Evolutionary conservation across 2,797 vertebrate genomes (phyloP), one percentile per base, ranked within the genome.

Genomic region (Taenioides sp.): DNA sequence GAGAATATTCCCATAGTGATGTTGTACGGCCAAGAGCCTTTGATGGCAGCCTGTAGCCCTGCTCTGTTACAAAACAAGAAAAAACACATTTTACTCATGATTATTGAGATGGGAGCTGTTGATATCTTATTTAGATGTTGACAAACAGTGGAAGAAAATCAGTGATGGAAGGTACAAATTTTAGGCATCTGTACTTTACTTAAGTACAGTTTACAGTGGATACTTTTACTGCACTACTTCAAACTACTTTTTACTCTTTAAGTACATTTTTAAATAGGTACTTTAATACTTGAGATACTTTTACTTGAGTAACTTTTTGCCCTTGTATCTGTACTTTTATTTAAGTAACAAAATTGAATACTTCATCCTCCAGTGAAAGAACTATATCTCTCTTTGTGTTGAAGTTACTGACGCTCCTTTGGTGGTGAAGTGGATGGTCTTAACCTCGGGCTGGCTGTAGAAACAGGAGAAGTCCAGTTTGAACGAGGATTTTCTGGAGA

Each of bases 321-420:
- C 34, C 31, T 37, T 37, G 7, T 37, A 37, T 37, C 34, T 37
- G 9, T 37, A 37, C 34, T 37, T 37, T 37, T 37, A 37, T 7
- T 37, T 34, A 34, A 34, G 31, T 9, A 37, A 37, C 9, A 37
- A 10, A 37, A 9, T 10, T 37, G 34, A 2, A 7, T 37, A 37
- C 2, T 37, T 37, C 34, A 37, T 9, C 34, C 34, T 9, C 34
- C 34, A 37, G 34, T 1, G 54, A 43, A 43, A 43, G 43, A 16
- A 47, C 3, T 47, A 9, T 37, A 58, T 58, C 16, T 28, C 11
- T 28, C 10, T 28, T 59, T 59, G 12, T 23, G 25, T 27, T 28
- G 25, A 27, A 27, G 57, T 16, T 28, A 61, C 59, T 61, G 59
- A 61, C 59, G 7, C 27, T 61, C 59, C 59, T 61, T 61, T 61